Percentiles rank a stretch among this genome's conserved stretches.
These are phyloP conservation scores for Metellina segmentata DNA, from an alignment of 2,888 invertebrate genomes.

Conservation along the genomic window DNA sequence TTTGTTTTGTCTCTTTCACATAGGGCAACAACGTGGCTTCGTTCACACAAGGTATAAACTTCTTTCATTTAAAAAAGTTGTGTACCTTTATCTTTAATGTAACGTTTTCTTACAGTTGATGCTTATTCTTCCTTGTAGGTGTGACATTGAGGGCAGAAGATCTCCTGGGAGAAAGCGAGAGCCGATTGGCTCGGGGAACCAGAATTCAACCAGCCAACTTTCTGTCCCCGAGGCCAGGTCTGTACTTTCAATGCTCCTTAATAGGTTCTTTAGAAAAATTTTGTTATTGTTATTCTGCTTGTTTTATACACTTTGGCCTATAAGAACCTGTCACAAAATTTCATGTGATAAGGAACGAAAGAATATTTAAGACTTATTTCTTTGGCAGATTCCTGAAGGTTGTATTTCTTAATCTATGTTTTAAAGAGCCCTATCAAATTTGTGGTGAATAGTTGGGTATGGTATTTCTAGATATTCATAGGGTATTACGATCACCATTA, in stretches of 20 bases:
- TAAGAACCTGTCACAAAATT: too few species aligned
- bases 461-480: too few species aligned
- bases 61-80: not conserved
- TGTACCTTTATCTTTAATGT: not conserved
- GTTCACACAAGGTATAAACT: constrained; percentile 47
- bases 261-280: not conserved
- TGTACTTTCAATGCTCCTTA: not conserved
- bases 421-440: too few species aligned
- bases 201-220: constrained; percentile 37
- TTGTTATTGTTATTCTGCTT: too few species aligned
- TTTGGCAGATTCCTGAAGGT: too few species aligned
- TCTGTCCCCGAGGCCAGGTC: constrained; percentile 56
- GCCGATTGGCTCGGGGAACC: constrained; percentile 30
- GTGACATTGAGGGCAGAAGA: constrained; percentile 65
- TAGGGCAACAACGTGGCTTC: constrained; percentile 41
- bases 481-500: too few species aligned
- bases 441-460: too few species aligned
- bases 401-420: too few species aligned
- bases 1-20: not conserved
- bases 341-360: too few species aligned
- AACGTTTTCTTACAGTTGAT: not conserved
- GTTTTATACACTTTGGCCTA: too few species aligned
- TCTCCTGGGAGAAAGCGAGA: constrained; percentile 56
- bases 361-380: too few species aligned
- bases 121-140: not conserved